Conservation (phyloP, 2,113 vertebrate genomes). For the Rhinoderma darwinii region DNA sequence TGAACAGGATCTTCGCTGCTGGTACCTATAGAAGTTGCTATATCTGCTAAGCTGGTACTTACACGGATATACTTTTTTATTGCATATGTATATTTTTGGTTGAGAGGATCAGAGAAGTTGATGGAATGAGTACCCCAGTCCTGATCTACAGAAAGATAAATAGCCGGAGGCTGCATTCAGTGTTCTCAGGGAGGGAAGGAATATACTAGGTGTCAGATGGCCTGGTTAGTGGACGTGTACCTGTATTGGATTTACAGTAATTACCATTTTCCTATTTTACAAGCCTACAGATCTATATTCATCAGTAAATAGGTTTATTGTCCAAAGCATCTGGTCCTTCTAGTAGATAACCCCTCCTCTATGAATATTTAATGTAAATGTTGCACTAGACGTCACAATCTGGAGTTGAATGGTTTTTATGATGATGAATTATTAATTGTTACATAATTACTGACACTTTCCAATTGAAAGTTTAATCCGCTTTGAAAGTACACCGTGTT, state of each 20-base stretch:
- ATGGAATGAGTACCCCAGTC: background rate
- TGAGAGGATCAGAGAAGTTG: background rate
- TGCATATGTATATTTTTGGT: background rate
- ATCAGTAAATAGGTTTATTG: background rate
- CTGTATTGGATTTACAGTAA: background rate
- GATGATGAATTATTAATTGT: slow-evolving; percentile 13
- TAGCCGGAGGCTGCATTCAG: background rate
- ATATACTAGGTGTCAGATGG: background rate
- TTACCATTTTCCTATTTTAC: background rate
- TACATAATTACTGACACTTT: slow-evolving; percentile 13
- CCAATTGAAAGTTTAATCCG: background rate
- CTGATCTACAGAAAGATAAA: background rate
- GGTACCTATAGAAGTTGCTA: too few relatives aligned
- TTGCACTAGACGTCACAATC: background rate
- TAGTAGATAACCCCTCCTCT: background rate
- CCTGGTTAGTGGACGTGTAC: background rate
- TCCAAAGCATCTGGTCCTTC: slow-evolving; percentile 2
- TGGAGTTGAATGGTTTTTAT: background rate
- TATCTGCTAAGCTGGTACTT: background rate
- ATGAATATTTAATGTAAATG: slow-evolving; percentile 27
- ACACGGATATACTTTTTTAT: background rate
- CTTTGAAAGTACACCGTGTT: too few relatives aligned
- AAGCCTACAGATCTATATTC: background rate
- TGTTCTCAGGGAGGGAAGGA: background rate
- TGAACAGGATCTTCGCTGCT: too few relatives aligned